Base-by-base conservation (phyloP, 2,113 vertebrate genomes). In the Tursiops truncatus region DNA sequence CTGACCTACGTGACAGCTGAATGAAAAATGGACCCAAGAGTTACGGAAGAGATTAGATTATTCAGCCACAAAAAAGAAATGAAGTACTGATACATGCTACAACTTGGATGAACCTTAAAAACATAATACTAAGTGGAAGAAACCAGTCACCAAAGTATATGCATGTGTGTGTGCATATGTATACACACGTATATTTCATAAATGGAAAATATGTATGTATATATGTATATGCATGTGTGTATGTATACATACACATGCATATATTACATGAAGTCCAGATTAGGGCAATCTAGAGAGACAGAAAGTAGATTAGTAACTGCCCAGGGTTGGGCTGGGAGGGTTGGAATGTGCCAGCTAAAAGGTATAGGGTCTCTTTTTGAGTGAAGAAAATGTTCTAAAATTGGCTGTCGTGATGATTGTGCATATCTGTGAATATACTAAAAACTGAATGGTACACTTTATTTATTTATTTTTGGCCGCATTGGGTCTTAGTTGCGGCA, bases 11-110 rank as follows among this genome's bases (percentile, higher is more conserved):
- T 33, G 83, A 81, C 6, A 28, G 17, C 2, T 36, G 56, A 89
- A 41, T 56, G 38, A 77, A 60, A 81, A 83, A 38, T 8, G 4
- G 38, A 77, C 53, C n/a, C 3, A 8, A 53, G 56, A 65, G 31
- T n/a, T 67, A 63, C 15, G 18, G 58, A 63, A 71, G 53, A 26
- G 4, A 58, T 10, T 1, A 70, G 26, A n/a, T n/a, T 5, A 44
- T 21, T 38, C 14, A n/a, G 60, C 36, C 20, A 28, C 41, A 17
- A 70, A 44, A 92, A 70, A 21, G 65, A 11, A 77, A 71, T 20
- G 17, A 71, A 60, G 33, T 5, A n/a, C 4, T 36, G 41, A 47
- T 18, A 6, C 3, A 63, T 0, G 6, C 3, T 25, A 25, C 11
- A 31, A 21, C 38, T 38, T 58, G 53, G 31, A 58, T 50, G 21